These are phyloP conservation scores for Napeogenes sylphis DNA, from an alignment of 2,888 invertebrate species.

Conservation along the genomic window DNA sequence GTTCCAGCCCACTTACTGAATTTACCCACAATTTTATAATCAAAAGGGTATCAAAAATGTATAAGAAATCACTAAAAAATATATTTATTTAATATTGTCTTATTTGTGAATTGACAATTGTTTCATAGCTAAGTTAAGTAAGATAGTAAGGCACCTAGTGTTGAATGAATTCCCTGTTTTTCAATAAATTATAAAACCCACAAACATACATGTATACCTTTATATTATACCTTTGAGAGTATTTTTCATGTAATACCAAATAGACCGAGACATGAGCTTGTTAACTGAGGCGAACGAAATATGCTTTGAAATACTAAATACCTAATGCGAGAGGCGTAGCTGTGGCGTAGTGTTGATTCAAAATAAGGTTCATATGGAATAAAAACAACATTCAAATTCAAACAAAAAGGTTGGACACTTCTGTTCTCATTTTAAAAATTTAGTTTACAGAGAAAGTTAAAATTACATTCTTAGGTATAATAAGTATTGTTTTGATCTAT, in stretches of 20 bases:
- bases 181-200: not conserved
- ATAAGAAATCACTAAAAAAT: too few relatives aligned
- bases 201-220: not conserved
- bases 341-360: not conserved
- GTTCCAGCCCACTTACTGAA: too few relatives aligned
- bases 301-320: conserved; percentile 23
- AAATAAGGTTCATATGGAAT: not conserved
- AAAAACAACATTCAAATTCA: not conserved
- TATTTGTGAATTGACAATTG: too few relatives aligned
- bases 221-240: conserved; percentile 13
- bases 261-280: conserved; percentile 13
- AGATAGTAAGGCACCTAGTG: too few relatives aligned
- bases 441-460: too few relatives aligned
- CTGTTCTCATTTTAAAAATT: too few relatives aligned
- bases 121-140: not conserved
- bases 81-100: too few relatives aligned
- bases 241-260: conserved; percentile 12
- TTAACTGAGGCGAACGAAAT: conserved; percentile 18
- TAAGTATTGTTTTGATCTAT: too few relatives aligned
- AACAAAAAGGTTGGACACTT: not conserved
- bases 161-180: not conserved
- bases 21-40: too few relatives aligned
- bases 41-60: too few relatives aligned
- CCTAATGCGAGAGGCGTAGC: conserved; percentile 14
- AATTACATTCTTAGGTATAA: too few relatives aligned